A percentile compares a stretch with the other conserved stretches of the same genome.
These are phyloP conservation scores for Ornithoptera alexandrae DNA, from an alignment of 2,888 invertebrate genomes.

Conservation along the genomic window DNA sequence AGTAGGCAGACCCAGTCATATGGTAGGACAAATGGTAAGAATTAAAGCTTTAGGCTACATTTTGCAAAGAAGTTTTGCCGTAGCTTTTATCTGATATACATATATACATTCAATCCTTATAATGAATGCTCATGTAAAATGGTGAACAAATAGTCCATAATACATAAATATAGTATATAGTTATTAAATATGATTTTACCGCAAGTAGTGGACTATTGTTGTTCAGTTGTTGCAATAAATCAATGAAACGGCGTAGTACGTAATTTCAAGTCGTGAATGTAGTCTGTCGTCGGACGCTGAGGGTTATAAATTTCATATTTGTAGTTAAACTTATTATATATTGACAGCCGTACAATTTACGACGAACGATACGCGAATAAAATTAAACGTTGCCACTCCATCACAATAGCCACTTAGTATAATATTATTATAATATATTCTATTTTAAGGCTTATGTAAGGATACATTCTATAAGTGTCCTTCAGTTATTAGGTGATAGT, in stretches of 20 bases:
- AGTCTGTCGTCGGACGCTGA: slow-evolving; percentile 3
- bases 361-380: background rate
- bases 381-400: background rate
- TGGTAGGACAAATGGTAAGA: too few relatives aligned
- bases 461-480: background rate
- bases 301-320: slow-evolving; percentile 20
- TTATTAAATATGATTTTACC: background rate
- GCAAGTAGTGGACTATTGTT: background rate
- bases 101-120: too few relatives aligned
- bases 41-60: too few relatives aligned
- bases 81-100: too few relatives aligned
- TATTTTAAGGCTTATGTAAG: background rate
- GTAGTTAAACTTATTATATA: slow-evolving; percentile 7
- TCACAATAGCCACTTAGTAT: background rate
- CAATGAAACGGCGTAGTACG: slow-evolving; percentile 11
- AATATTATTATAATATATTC: background rate
- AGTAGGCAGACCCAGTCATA: too few relatives aligned
- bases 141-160: too few relatives aligned
- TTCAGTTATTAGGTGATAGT: too few relatives aligned
- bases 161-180: too few relatives aligned
- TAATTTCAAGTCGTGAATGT: slow-evolving; percentile 12
- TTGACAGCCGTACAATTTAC: slow-evolving; percentile 10
- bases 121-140: too few relatives aligned
- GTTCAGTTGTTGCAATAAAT: slow-evolving; percentile 20
- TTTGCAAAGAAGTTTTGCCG: too few relatives aligned